These are phyloP conservation scores for Megalonaias nervosa DNA, from an alignment of 1,140 invertebrate genomes.

Conservation along the genomic window DNA sequence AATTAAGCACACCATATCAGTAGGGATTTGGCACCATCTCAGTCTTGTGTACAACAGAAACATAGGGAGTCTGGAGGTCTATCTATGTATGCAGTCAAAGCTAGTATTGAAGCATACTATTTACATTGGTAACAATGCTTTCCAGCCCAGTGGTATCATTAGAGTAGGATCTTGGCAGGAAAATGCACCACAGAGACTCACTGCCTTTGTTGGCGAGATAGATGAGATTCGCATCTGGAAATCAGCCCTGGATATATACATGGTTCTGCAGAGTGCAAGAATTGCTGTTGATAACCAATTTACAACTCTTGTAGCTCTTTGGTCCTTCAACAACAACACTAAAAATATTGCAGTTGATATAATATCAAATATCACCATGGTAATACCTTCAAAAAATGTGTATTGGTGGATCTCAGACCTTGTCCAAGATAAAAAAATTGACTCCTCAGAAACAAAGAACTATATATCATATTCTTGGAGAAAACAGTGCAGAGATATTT, in stretches of 20 bases:
- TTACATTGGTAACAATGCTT: not conserved
- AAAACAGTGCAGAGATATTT: conserved; percentile 20
- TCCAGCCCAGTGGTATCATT: conserved; percentile 21
- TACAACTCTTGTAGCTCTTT: conserved; percentile 24
- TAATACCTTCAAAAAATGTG: conserved; percentile 7
- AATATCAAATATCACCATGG: conserved; percentile 21
- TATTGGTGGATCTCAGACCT: conserved; percentile 27
- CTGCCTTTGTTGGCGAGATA: conserved; percentile 27
- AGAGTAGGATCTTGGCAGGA: conserved; percentile 26
- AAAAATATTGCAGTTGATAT: conserved; percentile 26
- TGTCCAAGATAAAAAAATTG: conserved; percentile 7
- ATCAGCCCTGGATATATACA: conserved; percentile 21
- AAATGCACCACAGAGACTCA: conserved; percentile 9
- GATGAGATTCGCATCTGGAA: conserved; percentile 42
- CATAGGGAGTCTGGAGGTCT: conserved; percentile 7
- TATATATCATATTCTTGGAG: not conserved
- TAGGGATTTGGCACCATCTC: conserved; percentile 30
- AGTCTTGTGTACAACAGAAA: conserved; percentile 5
- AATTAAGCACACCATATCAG: conserved; percentile 5
- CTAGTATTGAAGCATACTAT: not conserved
- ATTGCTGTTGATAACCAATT: conserved; percentile 17
- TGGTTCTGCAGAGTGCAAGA: conserved; percentile 20
- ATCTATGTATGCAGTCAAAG: conserved; percentile 7
- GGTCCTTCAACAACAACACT: conserved; percentile 30
- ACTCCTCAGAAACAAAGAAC: not conserved